Evolutionary conservation across 2,113 vertebrate species (phyloP).

Genomic region (Lethenteron camtschaticum): DNA sequence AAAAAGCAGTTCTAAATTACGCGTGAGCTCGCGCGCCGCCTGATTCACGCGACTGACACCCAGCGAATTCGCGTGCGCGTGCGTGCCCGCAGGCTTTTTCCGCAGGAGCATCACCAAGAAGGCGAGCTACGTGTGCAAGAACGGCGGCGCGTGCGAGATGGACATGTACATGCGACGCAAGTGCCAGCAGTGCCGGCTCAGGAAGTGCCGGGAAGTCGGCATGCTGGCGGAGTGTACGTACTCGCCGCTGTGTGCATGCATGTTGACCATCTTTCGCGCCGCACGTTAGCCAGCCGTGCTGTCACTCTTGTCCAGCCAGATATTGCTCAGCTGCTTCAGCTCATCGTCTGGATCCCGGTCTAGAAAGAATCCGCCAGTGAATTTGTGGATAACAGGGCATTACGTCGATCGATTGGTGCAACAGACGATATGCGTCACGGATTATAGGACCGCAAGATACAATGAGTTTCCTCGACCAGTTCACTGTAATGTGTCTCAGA

Average conservation of each 20-base stretch:
- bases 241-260: not conserved
- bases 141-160: conserved; percentile 88
- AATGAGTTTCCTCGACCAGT: too few species aligned
- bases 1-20: too few species aligned
- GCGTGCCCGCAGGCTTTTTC: conserved; percentile 51
- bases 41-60: too few species aligned
- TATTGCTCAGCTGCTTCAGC: not conserved
- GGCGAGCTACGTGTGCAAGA: conserved; percentile 91
- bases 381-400: not conserved
- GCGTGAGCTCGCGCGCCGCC: too few species aligned
- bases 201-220: conserved; percentile 91
- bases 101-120: conserved; percentile 97
- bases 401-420: conserved; percentile 16
- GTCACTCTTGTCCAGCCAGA: too few species aligned
- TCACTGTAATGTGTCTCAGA: too few species aligned
- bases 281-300: not conserved
- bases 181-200: conserved; percentile 79
- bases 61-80: too few species aligned
- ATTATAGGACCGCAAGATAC: too few species aligned
- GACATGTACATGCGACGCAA: conserved; percentile 99
- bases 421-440: conserved; percentile 5
- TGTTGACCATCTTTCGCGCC: not conserved
- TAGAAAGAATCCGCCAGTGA: not conserved
- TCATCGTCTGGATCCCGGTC: not conserved
- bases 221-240: conserved; percentile 98